Evolutionary conservation across 2,113 vertebrate species (phyloP).

Genomic region (Riparia riparia): DNA sequence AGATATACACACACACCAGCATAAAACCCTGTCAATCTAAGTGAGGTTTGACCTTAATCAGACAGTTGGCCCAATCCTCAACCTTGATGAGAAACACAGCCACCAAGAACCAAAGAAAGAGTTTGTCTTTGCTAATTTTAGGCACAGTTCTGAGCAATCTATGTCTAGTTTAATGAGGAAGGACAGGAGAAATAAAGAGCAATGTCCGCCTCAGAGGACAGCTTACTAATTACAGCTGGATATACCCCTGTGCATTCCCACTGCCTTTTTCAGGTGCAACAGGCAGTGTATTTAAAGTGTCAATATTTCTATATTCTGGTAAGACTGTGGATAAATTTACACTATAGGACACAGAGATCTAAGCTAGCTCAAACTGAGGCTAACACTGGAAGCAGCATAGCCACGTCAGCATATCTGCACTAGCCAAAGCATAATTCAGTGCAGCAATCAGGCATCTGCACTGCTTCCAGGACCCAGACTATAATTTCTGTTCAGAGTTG

Average conservation of each 20-base stretch:
- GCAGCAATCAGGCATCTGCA: background rate
- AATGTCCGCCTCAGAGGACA: background rate
- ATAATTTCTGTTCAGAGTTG: background rate
- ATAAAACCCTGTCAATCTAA: background rate
- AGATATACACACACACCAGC: background rate
- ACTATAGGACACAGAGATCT: background rate
- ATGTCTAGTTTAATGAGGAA: background rate
- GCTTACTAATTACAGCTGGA: background rate
- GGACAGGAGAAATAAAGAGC: background rate
- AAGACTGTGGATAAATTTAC: background rate
- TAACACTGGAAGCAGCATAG: background rate
- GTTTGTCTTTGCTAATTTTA: background rate
- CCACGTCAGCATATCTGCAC: background rate
- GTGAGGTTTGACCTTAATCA: background rate
- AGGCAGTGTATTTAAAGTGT: background rate
- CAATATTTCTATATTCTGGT: background rate
- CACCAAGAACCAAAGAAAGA: background rate
- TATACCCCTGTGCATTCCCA: background rate
- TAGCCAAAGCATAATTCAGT: constrained; percentile 40
- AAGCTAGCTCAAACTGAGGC: background rate
- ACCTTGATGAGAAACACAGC: background rate
- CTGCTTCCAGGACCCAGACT: background rate
- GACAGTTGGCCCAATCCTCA: background rate
- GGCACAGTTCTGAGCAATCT: background rate
- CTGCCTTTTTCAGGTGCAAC: background rate